These are phyloP conservation scores for Merluccius polli DNA, from an alignment of 2,797 vertebrate species.

Conservation along the genomic window DNA sequence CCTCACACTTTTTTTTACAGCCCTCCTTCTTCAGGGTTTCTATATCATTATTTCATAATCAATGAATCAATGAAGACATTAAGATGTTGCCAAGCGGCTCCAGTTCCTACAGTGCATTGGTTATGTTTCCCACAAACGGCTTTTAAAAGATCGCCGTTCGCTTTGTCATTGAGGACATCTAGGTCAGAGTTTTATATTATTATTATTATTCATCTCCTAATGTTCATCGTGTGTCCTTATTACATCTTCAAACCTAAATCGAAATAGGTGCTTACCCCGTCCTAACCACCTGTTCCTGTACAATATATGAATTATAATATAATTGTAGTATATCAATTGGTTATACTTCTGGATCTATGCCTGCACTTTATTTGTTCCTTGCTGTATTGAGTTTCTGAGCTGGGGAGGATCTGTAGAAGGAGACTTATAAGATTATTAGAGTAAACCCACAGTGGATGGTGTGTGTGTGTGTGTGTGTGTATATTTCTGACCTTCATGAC, in stretches of 20 bases:
- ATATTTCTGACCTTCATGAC: neutral
- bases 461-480: neutral
- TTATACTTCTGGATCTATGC: neutral
- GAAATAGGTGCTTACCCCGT: neutral
- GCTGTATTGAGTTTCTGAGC: neutral
- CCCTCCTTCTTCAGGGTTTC: neutral
- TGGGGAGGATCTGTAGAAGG: neutral
- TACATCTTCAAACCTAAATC: neutral
- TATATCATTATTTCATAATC: too few species aligned
- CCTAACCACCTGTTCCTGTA: neutral
- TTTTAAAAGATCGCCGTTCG: neutral
- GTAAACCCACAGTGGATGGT: neutral
- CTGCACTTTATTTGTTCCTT: neutral
- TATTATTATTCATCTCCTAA: neutral
- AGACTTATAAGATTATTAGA: neutral
- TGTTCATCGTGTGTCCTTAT: neutral
- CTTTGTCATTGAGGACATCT: neutral
- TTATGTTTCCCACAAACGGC: neutral
- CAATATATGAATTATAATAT: neutral
- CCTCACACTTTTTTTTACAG: neutral
- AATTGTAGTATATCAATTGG: neutral
- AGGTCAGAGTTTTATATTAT: neutral
- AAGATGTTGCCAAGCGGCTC: too few species aligned
- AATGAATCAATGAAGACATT: too few species aligned
- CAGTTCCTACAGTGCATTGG: neutral